Evolutionary conservation across 2,113 vertebrate species (phyloP).

Genomic region (Eubucco bourcierii): DNA sequence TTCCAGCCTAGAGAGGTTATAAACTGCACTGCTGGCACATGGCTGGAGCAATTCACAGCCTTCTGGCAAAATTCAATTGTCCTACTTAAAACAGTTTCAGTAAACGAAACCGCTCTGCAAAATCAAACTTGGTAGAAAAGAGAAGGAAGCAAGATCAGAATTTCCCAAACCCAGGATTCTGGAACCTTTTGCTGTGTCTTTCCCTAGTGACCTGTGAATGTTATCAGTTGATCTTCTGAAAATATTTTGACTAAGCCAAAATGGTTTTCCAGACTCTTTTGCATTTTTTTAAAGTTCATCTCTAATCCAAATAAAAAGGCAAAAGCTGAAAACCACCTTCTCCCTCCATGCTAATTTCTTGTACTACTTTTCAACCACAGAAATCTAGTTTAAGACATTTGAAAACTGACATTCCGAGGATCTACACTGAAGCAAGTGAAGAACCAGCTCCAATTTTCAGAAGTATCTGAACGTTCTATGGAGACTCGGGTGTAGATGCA

Average conservation of each 20-base stretch:
- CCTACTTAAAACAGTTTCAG: not conserved
- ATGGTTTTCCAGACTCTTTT: not conserved
- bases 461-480: not conserved
- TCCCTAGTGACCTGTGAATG: not conserved
- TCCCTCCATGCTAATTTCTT: not conserved
- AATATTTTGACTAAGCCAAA: not conserved
- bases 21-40: accelerated
- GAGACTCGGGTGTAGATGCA: not conserved
- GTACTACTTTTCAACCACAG: not conserved
- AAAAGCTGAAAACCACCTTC: not conserved
- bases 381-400: not conserved
- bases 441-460: not conserved
- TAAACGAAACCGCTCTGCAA: not conserved
- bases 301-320: not conserved
- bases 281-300: not conserved
- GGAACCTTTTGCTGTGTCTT: not conserved
- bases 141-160: not conserved
- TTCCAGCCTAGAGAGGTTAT: not conserved
- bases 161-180: accelerated
- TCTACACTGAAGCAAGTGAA: not conserved
- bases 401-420: not conserved
- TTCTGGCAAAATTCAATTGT: not conserved
- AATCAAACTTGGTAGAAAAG: not conserved
- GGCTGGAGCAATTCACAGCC: not conserved
- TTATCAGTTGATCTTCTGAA: not conserved